A percentile compares a stretch with the other conserved stretches of the same genome.
Conservation (phyloP, 2,113 vertebrate genomes). For the Bambusicola thoracicus region DNA sequence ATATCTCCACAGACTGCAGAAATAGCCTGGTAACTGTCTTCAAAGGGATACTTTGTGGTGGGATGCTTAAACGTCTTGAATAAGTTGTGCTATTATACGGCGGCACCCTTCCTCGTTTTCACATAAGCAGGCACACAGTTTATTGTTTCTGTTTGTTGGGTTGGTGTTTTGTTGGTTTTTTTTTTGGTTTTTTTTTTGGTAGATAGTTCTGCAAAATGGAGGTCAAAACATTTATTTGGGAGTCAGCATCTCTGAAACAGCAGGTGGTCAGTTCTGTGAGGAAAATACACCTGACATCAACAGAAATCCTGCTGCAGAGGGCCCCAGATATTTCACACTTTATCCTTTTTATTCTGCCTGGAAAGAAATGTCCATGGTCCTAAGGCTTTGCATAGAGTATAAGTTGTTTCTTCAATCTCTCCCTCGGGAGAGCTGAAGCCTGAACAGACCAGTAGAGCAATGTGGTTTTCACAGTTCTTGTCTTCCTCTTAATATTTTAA, state of each 20-base stretch:
- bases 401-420: not conserved
- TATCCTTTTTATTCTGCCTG: constrained; percentile 21
- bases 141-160: not conserved
- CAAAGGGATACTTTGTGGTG: not conserved
- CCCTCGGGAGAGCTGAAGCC: not conserved
- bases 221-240: not conserved
- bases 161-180: not conserved
- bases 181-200: not conserved
- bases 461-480: not conserved
- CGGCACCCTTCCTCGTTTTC: not conserved
- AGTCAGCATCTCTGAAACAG: not conserved
- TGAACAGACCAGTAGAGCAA: not conserved
- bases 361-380: not conserved
- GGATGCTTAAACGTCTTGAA: not conserved
- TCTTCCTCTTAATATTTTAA: constrained; percentile 16
- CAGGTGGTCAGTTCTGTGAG: not conserved
- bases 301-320: not conserved
- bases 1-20: not conserved
- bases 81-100: not conserved
- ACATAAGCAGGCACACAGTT: not conserved
- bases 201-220: not conserved
- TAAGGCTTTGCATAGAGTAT: not conserved
- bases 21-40: not conserved
- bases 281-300: not conserved
- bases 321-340: not conserved